Evolutionary conservation across 2,797 vertebrate genomes (phyloP).

Genomic region (Paedocypris micromegethes): DNA sequence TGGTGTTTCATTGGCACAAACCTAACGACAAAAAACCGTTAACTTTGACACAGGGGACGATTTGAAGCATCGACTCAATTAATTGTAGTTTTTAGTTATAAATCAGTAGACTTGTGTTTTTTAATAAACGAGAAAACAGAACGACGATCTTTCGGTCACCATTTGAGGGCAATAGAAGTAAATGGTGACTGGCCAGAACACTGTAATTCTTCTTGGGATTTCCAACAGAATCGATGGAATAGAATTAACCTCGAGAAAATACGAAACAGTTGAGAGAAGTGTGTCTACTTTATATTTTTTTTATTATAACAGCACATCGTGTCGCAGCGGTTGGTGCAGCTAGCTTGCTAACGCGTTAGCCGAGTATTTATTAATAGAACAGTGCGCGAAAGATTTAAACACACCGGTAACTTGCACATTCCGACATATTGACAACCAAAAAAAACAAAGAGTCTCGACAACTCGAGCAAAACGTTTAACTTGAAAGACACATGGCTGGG

Average conservation of each 20-base stretch:
- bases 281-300: background rate
- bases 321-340: constrained; percentile 3
- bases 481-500: constrained; percentile 27
- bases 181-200: constrained; percentile 14
- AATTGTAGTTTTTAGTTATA: too few relatives aligned
- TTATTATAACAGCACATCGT: background rate
- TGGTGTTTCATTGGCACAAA: too few relatives aligned
- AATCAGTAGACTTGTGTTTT: too few relatives aligned
- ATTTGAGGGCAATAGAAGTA: background rate
- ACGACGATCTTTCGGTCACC: constrained; percentile 23
- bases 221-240: too few relatives aligned
- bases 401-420: background rate
- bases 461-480: background rate
- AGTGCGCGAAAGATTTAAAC: background rate
- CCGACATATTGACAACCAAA: background rate
- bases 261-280: too few relatives aligned
- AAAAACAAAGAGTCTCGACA: background rate
- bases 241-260: too few relatives aligned
- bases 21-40: too few relatives aligned
- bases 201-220: background rate
- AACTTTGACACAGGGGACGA: too few relatives aligned
- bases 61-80: too few relatives aligned
- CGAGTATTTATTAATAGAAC: background rate
- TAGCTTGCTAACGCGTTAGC: constrained; percentile 21
- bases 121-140: background rate